Percentiles rank a stretch among this genome's conserved stretches.
phyloP scores from a whole-genome alignment of 2,888 invertebrate species.

The Orthosia gracilis region DNA sequence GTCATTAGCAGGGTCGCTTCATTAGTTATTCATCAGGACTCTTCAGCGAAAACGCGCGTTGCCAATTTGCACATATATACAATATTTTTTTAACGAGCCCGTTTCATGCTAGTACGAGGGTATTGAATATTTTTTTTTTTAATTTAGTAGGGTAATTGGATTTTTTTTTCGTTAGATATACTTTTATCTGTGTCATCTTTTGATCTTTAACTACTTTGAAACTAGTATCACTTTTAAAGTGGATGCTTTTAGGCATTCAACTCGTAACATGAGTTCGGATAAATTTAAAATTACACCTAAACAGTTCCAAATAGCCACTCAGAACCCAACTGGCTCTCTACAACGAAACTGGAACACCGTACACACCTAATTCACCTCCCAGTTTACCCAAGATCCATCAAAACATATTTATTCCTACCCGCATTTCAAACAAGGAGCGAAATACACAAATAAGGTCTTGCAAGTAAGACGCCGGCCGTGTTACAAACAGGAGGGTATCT shows the following conservation, averaged over 20 bases:
- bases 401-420: conserved; percentile 60
- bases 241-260: not conserved
- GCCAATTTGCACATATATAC: conserved; percentile 71
- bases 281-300: not conserved
- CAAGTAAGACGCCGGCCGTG: conserved; percentile 64
- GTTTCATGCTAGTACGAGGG: conserved; percentile 51
- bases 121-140: conserved; percentile 49
- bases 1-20: conserved; percentile 69
- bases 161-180: not conserved
- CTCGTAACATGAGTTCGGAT: not conserved
- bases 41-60: conserved; percentile 67
- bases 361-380: conserved; percentile 11
- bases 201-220: not conserved
- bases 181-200: not conserved
- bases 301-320: not conserved
- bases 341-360: not conserved
- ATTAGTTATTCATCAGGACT: conserved; percentile 77
- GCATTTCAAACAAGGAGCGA: conserved; percentile 54
- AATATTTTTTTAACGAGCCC: conserved; percentile 71
- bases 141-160: conserved; percentile 10
- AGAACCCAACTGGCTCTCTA: not conserved
- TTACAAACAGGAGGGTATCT: conserved; percentile 63
- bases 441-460: conserved; percentile 65
- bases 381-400: conserved; percentile 54
- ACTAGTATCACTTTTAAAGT: not conserved